Evolutionary conservation across 1,140 invertebrate genomes (phyloP).

Genomic region (Lethocerus indicus): DNA sequence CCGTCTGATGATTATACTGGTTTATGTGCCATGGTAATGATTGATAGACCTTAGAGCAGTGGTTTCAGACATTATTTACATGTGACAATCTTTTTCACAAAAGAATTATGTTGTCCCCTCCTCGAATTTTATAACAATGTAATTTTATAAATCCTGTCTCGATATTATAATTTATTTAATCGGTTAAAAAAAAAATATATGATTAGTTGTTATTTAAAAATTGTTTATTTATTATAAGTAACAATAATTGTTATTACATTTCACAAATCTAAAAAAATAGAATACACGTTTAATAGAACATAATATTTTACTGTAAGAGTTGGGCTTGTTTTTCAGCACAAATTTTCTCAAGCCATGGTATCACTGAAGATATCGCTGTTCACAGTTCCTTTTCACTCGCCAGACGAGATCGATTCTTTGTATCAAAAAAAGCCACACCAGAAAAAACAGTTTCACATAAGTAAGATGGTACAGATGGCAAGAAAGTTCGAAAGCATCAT

Average conservation of each 20-base stretch:
- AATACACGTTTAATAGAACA: background rate
- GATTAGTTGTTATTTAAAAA: background rate
- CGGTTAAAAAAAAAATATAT: background rate
- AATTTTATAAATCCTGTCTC: background rate
- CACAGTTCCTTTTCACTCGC: slow-evolving; percentile 1
- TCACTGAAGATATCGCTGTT: slow-evolving; percentile 1
- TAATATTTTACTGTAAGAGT: background rate
- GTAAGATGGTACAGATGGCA: slow-evolving; percentile 7
- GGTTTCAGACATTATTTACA: slow-evolving; percentile 1
- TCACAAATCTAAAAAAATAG: background rate
- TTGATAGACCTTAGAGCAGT: background rate
- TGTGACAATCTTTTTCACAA: background rate
- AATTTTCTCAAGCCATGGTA: slow-evolving; percentile 3
- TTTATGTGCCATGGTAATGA: too few relatives aligned
- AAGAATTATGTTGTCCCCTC: background rate
- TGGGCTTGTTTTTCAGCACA: slow-evolving; percentile 1
- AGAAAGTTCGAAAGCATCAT: slow-evolving; percentile 5
- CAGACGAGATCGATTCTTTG: slow-evolving; percentile 7
- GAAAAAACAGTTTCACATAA: slow-evolving; percentile 8
- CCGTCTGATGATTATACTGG: too few relatives aligned
- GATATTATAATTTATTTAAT: slow-evolving; percentile 5
- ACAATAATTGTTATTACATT: background rate
- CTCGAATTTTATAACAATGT: background rate
- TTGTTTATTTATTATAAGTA: slow-evolving; percentile 1
- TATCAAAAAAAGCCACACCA: slow-evolving; percentile 4